Evolutionary conservation across 2,113 vertebrate species (phyloP).

Genomic region (Neopipo cinnamomea): DNA sequence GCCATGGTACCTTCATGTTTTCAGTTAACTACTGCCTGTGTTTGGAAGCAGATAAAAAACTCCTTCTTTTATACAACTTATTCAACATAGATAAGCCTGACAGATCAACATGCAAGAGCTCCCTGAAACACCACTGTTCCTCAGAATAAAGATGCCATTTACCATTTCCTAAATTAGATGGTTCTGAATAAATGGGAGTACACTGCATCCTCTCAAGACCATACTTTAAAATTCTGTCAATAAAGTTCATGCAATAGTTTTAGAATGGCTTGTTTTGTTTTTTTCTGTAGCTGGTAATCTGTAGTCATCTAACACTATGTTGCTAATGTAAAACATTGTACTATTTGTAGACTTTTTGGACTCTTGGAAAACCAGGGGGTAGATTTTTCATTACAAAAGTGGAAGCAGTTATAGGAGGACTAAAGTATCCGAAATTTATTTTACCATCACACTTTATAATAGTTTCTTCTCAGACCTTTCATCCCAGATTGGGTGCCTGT

Average conservation of each 20-base stretch:
- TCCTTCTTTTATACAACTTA: neutral
- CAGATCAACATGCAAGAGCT: neutral
- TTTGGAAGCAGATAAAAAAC: neutral
- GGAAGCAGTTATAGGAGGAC: neutral
- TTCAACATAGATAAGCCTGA: neutral
- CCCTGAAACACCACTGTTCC: neutral
- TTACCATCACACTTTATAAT: neutral
- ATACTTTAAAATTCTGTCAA: neutral
- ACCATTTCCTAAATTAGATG: neutral
- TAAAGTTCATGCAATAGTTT: neutral
- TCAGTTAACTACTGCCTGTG: neutral
- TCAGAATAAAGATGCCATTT: neutral
- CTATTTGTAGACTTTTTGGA: neutral
- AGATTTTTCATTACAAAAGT: neutral
- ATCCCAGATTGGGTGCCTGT: neutral
- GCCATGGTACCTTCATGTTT: neutral
- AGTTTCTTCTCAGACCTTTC: neutral
- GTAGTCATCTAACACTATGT: neutral
- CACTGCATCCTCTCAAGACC: neutral
- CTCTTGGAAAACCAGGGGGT: neutral
- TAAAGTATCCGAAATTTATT: neutral
- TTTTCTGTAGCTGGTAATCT: neutral
- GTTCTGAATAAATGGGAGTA: neutral
- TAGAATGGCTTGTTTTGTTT: neutral
- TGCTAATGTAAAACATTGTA: neutral